Conservation (phyloP, 2,113 vertebrate genomes). For the Tympanuchus pallidicinctus region DNA sequence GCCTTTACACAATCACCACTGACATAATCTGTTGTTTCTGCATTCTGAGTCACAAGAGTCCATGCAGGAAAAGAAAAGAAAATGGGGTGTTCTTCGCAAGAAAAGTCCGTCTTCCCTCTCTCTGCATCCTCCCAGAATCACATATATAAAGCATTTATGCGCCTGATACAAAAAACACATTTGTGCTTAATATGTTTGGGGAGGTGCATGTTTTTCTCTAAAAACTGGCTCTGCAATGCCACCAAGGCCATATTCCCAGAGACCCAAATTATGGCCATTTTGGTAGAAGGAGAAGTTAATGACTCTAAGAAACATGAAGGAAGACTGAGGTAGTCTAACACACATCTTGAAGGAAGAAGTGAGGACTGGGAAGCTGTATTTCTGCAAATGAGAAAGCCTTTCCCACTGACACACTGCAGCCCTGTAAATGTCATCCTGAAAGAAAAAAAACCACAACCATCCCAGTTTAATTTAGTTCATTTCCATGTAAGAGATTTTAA, state of each 20-base stretch:
- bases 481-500: background rate
- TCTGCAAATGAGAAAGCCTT: background rate
- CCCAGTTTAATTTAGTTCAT: background rate
- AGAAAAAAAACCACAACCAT: background rate
- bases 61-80: background rate
- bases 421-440: background rate
- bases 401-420: background rate
- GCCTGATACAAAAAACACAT: slow-evolving; percentile 13
- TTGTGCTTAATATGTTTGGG: background rate
- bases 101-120: slow-evolving; percentile 7
- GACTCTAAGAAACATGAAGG: background rate
- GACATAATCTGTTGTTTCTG: background rate
- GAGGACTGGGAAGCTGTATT: background rate
- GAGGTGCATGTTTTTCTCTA: background rate
- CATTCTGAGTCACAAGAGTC: accelerated
- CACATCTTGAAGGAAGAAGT: background rate
- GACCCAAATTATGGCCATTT: background rate
- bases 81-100: background rate
- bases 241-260: background rate
- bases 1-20: background rate
- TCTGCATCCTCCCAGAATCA: slow-evolving; percentile 30
- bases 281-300: background rate
- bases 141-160: background rate
- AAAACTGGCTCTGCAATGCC: background rate
- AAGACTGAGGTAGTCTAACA: background rate